A percentile compares a stretch with the other conserved stretches of the same genome.
Evolutionary conservation across 2,888 invertebrate genomes (phyloP).

Genomic region (Ophion slaviceki): DNA sequence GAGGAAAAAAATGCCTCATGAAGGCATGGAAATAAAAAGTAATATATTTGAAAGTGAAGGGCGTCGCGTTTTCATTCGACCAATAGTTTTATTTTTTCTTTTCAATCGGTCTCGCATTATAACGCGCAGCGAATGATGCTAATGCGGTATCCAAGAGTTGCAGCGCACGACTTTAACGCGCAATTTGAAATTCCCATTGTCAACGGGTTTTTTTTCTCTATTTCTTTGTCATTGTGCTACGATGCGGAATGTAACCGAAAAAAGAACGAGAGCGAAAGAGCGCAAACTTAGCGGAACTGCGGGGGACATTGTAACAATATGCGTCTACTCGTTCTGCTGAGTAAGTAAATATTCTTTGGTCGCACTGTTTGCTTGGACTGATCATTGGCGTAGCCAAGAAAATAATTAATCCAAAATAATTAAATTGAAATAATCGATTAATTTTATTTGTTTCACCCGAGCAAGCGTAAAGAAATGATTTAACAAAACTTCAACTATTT

Average conservation of each 20-base stretch:
- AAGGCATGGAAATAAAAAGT: conserved; percentile 11
- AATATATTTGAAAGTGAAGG: conserved; percentile 22
- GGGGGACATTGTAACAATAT: neutral
- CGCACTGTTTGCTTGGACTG: neutral
- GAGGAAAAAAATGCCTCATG: neutral
- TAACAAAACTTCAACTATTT: too few relatives aligned
- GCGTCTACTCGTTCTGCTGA: neutral
- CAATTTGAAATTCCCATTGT: conserved; percentile 14
- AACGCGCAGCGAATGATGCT: conserved; percentile 9
- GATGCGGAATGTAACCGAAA: neutral
- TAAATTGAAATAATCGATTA: too few relatives aligned
- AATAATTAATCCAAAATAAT: too few relatives aligned
- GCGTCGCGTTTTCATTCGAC: neutral
- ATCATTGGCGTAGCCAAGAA: neutral
- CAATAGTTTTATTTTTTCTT: neutral
- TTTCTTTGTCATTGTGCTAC: neutral
- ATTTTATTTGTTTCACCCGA: too few relatives aligned
- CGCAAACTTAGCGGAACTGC: neutral
- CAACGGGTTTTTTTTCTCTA: conserved; percentile 3
- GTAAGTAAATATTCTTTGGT: neutral
- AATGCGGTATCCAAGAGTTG: conserved; percentile 2
- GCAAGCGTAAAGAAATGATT: too few relatives aligned
- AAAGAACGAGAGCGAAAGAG: neutral
- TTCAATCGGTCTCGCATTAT: neutral
- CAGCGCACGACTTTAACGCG: conserved; percentile 1